A percentile compares a stretch with the other conserved stretches of the same genome.
Evolutionary conservation across 2,113 vertebrate species (phyloP).

Genomic region (Percina caprodes): DNA sequence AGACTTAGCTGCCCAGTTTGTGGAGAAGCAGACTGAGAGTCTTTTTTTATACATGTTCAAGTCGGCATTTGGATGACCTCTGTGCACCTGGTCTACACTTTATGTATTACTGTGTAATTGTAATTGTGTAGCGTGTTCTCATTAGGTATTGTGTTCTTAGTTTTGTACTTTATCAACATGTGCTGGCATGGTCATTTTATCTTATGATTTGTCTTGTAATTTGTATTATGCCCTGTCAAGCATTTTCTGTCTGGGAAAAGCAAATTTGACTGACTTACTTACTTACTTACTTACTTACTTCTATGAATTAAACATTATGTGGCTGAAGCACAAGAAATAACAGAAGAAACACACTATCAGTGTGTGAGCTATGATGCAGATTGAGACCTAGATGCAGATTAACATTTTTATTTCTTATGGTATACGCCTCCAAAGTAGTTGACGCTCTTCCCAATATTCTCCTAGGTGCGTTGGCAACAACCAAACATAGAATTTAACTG

Average conservation of each 20-base stretch:
- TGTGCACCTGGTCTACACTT: no score
- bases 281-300: background rate
- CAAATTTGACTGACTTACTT: no score
- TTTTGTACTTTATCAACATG: no score
- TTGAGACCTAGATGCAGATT: background rate
- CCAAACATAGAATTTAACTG: background rate
- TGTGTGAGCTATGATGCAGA: background rate
- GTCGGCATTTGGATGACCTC: no score
- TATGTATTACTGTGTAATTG: no score
- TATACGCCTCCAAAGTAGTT: background rate
- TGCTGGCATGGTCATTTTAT: no score
- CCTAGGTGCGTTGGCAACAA: background rate
- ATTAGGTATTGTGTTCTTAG: no score
- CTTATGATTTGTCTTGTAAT: no score
- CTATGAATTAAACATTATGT: constrained; percentile 4
- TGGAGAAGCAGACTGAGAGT: background rate
- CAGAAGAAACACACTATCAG: background rate
- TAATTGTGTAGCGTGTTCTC: no score
- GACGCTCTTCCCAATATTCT: background rate
- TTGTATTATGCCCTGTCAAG: no score
- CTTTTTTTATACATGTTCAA: background rate
- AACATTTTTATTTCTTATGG: background rate
- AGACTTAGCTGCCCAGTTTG: background rate
- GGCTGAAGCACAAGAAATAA: background rate
- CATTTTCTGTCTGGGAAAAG: no score